phyloP scores from a whole-genome alignment of 2,113 vertebrate genomes.

The Lichenostomus cassidix region DNA sequence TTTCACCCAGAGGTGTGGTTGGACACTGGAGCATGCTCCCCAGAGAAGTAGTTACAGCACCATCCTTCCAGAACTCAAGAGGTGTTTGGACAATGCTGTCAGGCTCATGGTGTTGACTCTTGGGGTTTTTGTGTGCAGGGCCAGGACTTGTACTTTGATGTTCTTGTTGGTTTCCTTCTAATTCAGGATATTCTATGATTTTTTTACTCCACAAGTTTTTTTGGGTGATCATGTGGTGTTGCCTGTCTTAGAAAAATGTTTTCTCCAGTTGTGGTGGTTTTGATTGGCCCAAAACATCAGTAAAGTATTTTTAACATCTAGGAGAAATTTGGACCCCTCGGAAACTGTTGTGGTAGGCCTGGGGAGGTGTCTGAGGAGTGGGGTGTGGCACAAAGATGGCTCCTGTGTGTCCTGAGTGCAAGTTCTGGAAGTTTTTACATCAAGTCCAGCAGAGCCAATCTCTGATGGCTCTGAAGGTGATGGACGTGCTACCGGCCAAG shows the following conservation, averaged over 20 bases:
- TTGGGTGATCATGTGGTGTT: fast-evolving
- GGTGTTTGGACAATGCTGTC: not conserved
- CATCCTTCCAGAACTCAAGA: not conserved
- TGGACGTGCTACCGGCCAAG: too few species aligned
- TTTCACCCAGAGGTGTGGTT: not conserved
- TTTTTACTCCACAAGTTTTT: not conserved
- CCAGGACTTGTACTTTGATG: not conserved
- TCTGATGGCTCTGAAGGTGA: too few species aligned
- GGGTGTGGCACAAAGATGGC: too few species aligned
- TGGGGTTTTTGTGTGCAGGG: not conserved
- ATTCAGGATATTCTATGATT: not conserved
- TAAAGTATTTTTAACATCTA: too few species aligned
- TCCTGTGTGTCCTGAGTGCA: too few species aligned
- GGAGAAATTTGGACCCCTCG: too few species aligned
- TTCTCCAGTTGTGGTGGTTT: not conserved
- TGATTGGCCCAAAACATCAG: too few species aligned
- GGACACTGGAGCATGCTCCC: not conserved
- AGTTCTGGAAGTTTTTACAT: too few species aligned
- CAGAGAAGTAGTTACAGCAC: not conserved
- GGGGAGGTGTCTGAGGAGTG: too few species aligned
- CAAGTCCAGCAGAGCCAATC: too few species aligned
- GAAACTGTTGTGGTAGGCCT: too few species aligned
- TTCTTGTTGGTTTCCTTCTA: not conserved
- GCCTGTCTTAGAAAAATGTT: not conserved
- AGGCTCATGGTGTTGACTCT: not conserved